Evolutionary conservation across 1,140 invertebrate species (phyloP).

Genomic region (Monochamus saltuarius): DNA sequence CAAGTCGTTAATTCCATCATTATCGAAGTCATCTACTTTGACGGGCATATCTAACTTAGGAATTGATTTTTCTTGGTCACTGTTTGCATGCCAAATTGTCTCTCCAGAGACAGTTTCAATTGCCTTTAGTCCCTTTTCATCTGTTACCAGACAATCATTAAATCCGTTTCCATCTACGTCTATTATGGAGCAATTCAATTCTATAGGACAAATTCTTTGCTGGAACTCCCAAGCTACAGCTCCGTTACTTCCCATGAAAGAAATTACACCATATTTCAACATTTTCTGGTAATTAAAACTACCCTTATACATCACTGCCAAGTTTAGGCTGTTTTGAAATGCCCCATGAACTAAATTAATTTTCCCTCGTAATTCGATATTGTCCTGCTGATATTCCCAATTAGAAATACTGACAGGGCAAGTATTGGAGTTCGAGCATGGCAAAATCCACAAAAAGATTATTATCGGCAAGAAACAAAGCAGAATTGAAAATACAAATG

Average conservation of each 20-base stretch:
- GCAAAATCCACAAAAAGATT: slow-evolving; percentile 73
- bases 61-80: slow-evolving; percentile 40
- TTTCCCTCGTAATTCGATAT: slow-evolving; percentile 69
- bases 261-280: slow-evolving; percentile 53
- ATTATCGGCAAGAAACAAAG: slow-evolving; percentile 69
- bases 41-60: slow-evolving; percentile 66
- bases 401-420: slow-evolving; percentile 63
- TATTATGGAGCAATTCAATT: slow-evolving; percentile 69
- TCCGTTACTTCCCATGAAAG: slow-evolving; percentile 63
- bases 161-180: slow-evolving; percentile 70
- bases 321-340: slow-evolving; percentile 62
- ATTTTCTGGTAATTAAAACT: slow-evolving; percentile 61
- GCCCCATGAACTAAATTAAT: slow-evolving; percentile 67
- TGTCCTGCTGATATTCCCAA: slow-evolving; percentile 71
- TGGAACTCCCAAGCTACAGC: slow-evolving; percentile 66
- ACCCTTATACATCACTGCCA: slow-evolving; percentile 70
- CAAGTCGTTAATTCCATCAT: slow-evolving; percentile 68
- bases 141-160: slow-evolving; percentile 70
- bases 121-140: slow-evolving; percentile 67
- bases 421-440: slow-evolving; percentile 65
- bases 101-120: slow-evolving; percentile 69
- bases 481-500: slow-evolving; percentile 67
- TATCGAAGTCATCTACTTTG: slow-evolving; percentile 69
- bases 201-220: slow-evolving; percentile 62
- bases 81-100: slow-evolving; percentile 65